Base-by-base conservation (phyloP, 2,113 vertebrate genomes). In the Dicerorhinus sumatrensis region DNA sequence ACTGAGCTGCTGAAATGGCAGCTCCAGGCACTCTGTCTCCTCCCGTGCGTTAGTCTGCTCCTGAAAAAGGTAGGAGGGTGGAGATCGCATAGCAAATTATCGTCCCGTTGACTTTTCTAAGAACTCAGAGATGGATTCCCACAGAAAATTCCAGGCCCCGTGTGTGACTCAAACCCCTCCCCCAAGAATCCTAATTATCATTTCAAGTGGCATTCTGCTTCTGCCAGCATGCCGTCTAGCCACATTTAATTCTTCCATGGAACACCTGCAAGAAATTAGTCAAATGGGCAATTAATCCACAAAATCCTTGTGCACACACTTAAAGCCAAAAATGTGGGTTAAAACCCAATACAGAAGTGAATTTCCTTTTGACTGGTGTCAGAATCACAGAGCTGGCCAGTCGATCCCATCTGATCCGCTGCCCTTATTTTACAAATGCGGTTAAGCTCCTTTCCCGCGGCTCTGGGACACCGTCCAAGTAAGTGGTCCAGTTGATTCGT, bases 261-360 rank as follows among this genome's bases (percentile, higher is more conserved):
- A 97, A 94, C 92, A 97, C 91, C 93, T 96, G 91, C 73, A 96
- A 94, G 73, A 97, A 96, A 91, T 96, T 96, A 95, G 91, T 75
- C 36, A 79, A 97, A 86, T 51, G 86, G 87, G 91, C 77, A 69
- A 91, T 94, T 94, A 84, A 93, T 87, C 69, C 54, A 70, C 54
- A 91, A 65, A 93, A 89, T 70, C 42, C 82, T 93, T 51, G 13
- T 58, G 79, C 31, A 39, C 9, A 12, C 18, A 58, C 63, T 95
- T 91, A 85, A 69, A 88, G 62, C n/a, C 69, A 94, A 89, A 96
- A 89, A 21, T 11, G 9, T 27, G 94, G 11, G 77, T 80, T 85
- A 81, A 90, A 96, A 73, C 14, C 60, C 80, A 88, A 33, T 31
- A 46, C 3, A 27, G 39, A 76, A 54, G 56, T 76, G 69, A 82